phyloP scores from a whole-genome alignment of 1,140 invertebrate species.

The Ceratoteleas bidentatus region DNA sequence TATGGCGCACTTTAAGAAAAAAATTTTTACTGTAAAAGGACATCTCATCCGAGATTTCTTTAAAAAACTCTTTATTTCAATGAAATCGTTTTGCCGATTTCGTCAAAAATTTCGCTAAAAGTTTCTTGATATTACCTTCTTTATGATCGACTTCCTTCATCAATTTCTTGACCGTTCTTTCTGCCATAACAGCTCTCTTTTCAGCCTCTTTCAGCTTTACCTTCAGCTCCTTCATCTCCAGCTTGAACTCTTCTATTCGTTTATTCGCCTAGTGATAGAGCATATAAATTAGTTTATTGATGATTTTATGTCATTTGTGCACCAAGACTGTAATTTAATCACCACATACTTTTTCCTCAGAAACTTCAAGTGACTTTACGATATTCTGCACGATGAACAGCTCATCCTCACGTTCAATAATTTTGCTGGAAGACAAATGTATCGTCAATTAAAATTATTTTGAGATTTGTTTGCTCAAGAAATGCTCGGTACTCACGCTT shows the following conservation, averaged over 20 bases:
- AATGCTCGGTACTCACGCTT: conserved; percentile 84
- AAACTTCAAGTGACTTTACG: conserved; percentile 79
- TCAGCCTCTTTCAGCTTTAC: conserved; percentile 76
- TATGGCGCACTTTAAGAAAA: too few relatives aligned
- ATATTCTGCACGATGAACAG: conserved; percentile 81
- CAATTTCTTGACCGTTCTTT: conserved; percentile 76
- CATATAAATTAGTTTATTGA: background rate
- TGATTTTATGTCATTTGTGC: too few relatives aligned
- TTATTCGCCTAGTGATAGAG: conserved; percentile 74
- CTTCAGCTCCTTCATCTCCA: conserved; percentile 76
- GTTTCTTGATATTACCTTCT: conserved; percentile 71
- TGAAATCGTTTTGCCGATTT: background rate
- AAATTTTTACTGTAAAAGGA: too few relatives aligned
- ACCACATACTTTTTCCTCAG: conserved; percentile 77
- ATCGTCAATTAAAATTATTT: background rate
- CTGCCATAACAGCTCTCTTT: conserved; percentile 77
- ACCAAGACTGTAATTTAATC: background rate
- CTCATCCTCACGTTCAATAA: conserved; percentile 79
- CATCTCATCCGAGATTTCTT: too few relatives aligned
- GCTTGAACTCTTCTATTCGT: conserved; percentile 78
- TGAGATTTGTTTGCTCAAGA: background rate
- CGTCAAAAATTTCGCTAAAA: background rate
- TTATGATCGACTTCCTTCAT: conserved; percentile 78
- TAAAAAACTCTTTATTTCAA: too few relatives aligned
- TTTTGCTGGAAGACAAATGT: conserved; percentile 72